Evolutionary conservation across 2,113 vertebrate species (phyloP), one percentile per base, ranked within the genome.

Genomic region (Leptobrachium ailaonicum): DNA sequence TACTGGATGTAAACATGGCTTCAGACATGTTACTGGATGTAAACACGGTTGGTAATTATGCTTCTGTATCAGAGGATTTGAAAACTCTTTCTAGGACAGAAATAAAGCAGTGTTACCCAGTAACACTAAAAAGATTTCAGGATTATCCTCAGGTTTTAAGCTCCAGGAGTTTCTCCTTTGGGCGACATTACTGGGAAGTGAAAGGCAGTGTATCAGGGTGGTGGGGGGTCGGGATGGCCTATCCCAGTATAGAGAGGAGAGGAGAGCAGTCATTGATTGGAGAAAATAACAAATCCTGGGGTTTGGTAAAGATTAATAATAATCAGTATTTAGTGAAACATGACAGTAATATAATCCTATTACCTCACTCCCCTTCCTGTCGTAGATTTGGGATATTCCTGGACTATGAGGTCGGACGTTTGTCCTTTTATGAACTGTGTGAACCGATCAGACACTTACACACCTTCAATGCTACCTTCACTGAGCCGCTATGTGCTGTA

Each of bases 391-490:
- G 73, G 2, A 42, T 75, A 10, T 75, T 64, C 32, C 11, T 75
- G n/a, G 44, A 64, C 73, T 40, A 64, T 63, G 60, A 75, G 6
- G 40, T 41, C 13, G 73, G 73, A 2, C 20, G 45, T 2, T 7
- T 75, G 45, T 75, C 73, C 1, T 75, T 75, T 50, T 75, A 64
- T 66, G 56, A 66, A n/a, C 42, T 75, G 2, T 2, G 9, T 50
- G 60, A 75, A 2, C 14, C 14, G 2, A 50, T 75, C 4, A 75
- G 42, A 75, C 73, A 75, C n/a, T 75, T 75, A 41, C 47, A 66
- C 20, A 75, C 42, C 14, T 75, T 75, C 7, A 45, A 58, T 75
- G 44, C 56, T 43, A 64, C 58, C 60, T 75, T 75, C 43, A 66
- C 73, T 20, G 73, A 75, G 73, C 7, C 3, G 9, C 43, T 75